Base-by-base conservation (phyloP, 2,888 invertebrate genomes). In the Xestia sexstrigata region DNA sequence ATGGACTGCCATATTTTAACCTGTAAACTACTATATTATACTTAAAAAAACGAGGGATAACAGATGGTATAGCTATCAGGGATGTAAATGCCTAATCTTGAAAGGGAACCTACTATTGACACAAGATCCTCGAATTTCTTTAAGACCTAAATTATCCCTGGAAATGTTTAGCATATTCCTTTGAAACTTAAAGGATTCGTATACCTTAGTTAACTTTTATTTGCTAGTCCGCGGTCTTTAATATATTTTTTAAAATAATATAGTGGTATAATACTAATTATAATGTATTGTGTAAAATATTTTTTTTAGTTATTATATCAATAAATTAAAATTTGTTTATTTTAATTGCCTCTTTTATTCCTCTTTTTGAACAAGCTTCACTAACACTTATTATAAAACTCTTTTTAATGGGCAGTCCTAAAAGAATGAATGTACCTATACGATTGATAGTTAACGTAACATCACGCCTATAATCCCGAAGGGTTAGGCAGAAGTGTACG, bases 301-400 rank as follows among this genome's bases (percentile, higher is more conserved):
- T 95, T 95, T 95, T 95, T 96, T 96, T 95, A 93, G 93, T 95
- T 95, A 95, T 95, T 96, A 95, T 95, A 96, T 96, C 96, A 96
- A 96, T 96, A 96, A 96, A 96, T 96, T 96, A 96, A 96, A 96
- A 96, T 96, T 96, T 96, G 96, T 96, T 96, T 96, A 96, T 96
- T 96, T 96, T 94, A 95, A 84, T 89, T 89, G 90, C 85, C 91
- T 86, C 91, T 94, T 94, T 94, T 92, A 92, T 94, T 94, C 90
- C 71, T 73, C 77, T 79, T 67, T 79, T 84, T 65, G 63, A 23
- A 20, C 1, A 26, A 52, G 13, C 30, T 66, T 49, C n/a, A n/a
- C 23, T 49, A 20, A 30, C 52, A n/a, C n/a, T n/a, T n/a, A n/a
- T 17, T 30, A 6, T 7, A 30, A 6, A 11, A 45, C 23, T 30